A percentile compares a stretch with the other conserved stretches of the same genome.
phyloP scores from a whole-genome alignment of 2,888 invertebrate species.

The Drosophila anomelani region DNA sequence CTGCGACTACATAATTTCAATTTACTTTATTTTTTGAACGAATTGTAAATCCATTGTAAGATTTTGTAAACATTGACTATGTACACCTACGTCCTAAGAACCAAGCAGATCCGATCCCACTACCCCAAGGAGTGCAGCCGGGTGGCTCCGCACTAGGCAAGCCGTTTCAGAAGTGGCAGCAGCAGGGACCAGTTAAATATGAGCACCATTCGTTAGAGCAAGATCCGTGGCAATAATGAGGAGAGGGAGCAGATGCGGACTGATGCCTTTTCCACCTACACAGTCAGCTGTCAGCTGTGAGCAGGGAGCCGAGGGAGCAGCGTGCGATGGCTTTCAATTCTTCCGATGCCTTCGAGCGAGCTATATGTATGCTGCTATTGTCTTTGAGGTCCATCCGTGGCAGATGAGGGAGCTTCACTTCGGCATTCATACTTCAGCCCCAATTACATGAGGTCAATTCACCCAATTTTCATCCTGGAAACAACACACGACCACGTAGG shows the following conservation, averaged over 20 bases:
- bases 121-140: conserved; percentile 11
- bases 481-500: conserved; percentile 16
- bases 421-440: conserved; percentile 15
- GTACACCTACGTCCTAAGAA: conserved; percentile 17
- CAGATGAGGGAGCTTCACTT: background rate
- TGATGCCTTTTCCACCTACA: background rate
- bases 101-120: conserved; percentile 2
- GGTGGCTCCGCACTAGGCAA: conserved; percentile 11
- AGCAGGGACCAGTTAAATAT: conserved; percentile 10
- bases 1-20: background rate
- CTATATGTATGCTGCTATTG: background rate
- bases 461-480: conserved; percentile 13
- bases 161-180: conserved; percentile 18
- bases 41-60: conserved; percentile 23
- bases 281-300: conserved; percentile 12
- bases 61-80: background rate
- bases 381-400: conserved; percentile 6
- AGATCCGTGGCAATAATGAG: background rate
- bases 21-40: background rate
- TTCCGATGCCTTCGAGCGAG: conserved; percentile 1
- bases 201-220: conserved; percentile 11
- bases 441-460: background rate
- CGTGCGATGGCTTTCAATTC: conserved; percentile 5
- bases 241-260: background rate
- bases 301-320: conserved; percentile 5